Base-by-base conservation (phyloP, 2,888 invertebrate species). In the Hypomecis atomaria region DNA sequence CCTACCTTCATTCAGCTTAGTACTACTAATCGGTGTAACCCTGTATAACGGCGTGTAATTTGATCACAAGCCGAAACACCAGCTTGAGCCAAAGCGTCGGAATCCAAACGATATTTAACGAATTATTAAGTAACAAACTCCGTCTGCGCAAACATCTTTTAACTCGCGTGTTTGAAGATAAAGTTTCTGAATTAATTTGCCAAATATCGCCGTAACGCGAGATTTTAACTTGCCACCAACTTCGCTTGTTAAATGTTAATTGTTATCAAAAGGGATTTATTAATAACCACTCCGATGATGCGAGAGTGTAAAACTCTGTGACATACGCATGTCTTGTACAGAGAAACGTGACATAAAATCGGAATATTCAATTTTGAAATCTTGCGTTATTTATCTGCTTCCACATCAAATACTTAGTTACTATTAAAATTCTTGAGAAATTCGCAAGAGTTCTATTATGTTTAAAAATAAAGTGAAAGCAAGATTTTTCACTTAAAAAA, bases 181-280 rank as follows among this genome's bases (percentile, higher is more conserved):
- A 89, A 90, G 85, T 90, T 90, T 84, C 71, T 77, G 86, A 88
- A 90, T 89, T 89, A 88, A 89, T 90, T 90, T 87, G 88, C 86
- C 88, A 89, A 88, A 89, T 90, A 88, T 88, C 84, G 85, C 77
- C 82, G 87, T 88, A 89, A 90, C 86, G 88, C 87, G 88, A 86
- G 87, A 87, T 87, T 89, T 86, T 82, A 89, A 88, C 86, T 87
- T 85, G 79, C 81, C 85, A 79, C 80, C 78, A 89, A 89, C 84
- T 89, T 88, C 71, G 85, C 87, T 89, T 88, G 87, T 89, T 88
- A 88, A 86, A 89, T 88, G 86, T 87, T 89, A 87, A 90, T 88
- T 88, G 88, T 86, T 86, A 82, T 82, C 79, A 84, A 87, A 84
- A 78, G 78, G 72, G 81, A 84, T 82, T 82, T 77, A 78, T 63